Percentiles rank a stretch among this genome's conserved stretches.
Conservation (phyloP, 2,888 invertebrate genomes). For the Drosophila nr. perissopoda region DNA sequence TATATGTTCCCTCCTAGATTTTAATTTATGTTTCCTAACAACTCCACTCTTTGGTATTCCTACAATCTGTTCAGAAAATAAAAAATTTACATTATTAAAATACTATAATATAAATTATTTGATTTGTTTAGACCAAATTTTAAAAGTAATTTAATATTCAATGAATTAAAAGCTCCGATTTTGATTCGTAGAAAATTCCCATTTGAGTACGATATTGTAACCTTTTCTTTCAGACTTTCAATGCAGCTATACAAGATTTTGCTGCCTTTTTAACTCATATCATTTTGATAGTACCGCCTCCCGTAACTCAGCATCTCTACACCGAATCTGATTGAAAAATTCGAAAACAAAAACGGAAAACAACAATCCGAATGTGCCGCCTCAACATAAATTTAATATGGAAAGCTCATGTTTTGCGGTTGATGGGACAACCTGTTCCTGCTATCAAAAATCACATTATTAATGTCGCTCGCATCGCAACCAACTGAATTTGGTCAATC, state of each 20-base stretch:
- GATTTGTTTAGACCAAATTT: not conserved
- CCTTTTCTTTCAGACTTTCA: not conserved
- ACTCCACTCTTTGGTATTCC: not conserved
- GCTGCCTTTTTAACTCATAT: not conserved
- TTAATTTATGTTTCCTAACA: not conserved
- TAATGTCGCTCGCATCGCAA: slow-evolving; percentile 49
- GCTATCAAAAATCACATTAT: slow-evolving; percentile 72
- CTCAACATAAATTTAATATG: slow-evolving; percentile 58
- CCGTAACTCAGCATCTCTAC: slow-evolving; percentile 11
- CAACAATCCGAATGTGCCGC: slow-evolving; percentile 26
- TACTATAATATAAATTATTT: not conserved
- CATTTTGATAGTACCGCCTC: not conserved
- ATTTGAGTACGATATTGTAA: not conserved
- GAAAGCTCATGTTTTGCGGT: slow-evolving; percentile 66
- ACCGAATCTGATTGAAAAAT: slow-evolving; percentile 26
- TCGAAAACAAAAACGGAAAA: not conserved
- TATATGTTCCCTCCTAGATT: not conserved
- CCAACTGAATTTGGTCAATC: slow-evolving; percentile 49
- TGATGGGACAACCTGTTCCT: slow-evolving; percentile 66
- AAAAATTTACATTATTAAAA: not conserved
- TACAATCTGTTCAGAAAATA: not conserved
- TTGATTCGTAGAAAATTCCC: not conserved
- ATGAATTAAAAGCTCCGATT: not conserved
- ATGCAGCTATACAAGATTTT: not conserved
- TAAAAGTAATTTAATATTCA: not conserved